Evolutionary conservation across 2,797 vertebrate genomes (phyloP).

Genomic region (Arctocebus calabarensis): DNA sequence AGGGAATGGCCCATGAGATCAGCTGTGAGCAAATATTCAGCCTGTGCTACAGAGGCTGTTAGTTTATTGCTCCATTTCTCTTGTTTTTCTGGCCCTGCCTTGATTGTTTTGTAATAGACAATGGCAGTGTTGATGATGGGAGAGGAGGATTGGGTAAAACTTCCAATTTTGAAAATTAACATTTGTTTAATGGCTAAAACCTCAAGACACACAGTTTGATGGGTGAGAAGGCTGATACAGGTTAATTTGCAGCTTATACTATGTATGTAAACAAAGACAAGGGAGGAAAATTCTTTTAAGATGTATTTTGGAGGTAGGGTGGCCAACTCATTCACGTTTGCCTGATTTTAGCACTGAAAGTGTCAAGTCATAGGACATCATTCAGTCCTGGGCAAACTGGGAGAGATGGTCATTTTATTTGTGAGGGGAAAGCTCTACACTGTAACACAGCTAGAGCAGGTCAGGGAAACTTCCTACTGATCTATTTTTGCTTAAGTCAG

Average conservation of each 20-base stretch:
- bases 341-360: neutral
- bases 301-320: conserved; percentile 4
- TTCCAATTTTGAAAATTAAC: conserved; percentile 49
- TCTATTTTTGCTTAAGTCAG: conserved; percentile 9
- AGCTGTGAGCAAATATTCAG: conserved; percentile 19
- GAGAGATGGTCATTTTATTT: neutral
- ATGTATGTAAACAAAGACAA: conserved; percentile 53
- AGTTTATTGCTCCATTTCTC: neutral
- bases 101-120: neutral
- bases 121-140: neutral
- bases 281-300: conserved; percentile 32
- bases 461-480: neutral
- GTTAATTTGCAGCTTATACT: neutral
- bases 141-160: neutral
- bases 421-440: neutral
- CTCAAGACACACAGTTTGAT: neutral
- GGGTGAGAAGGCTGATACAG: neutral
- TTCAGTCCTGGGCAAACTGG: neutral
- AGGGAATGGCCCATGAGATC: neutral
- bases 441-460: neutral
- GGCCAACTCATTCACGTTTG: conserved; percentile 22
- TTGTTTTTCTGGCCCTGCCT: neutral
- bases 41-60: neutral
- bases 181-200: conserved; percentile 39
- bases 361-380: conserved; percentile 22